These are phyloP conservation scores for Corynorhinus townsendii DNA, from an alignment of 2,113 vertebrate genomes.

Conservation along the genomic window DNA sequence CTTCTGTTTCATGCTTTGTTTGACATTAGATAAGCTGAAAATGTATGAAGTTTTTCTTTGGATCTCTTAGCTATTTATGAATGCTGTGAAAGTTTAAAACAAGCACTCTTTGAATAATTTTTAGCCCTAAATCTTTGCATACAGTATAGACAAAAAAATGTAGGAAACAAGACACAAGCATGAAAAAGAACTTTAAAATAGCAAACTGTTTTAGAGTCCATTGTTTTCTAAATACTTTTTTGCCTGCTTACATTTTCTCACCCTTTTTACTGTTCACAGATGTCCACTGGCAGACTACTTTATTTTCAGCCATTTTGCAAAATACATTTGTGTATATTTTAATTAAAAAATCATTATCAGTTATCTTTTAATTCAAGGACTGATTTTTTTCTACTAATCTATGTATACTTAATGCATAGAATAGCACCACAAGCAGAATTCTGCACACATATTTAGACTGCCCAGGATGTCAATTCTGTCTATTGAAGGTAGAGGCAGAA, in stretches of 20 bases:
- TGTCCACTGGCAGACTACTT: not conserved
- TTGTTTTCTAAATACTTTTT: not conserved
- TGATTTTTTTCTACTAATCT: slow-evolving; percentile 46
- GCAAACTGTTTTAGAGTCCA: not conserved
- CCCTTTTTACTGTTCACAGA: not conserved
- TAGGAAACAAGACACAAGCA: not conserved
- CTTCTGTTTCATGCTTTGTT: not conserved
- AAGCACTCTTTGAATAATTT: not conserved
- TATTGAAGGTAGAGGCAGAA: not conserved
- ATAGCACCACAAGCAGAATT: not conserved
- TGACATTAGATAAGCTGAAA: not conserved
- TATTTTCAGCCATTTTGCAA: not conserved
- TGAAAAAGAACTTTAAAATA: not conserved
- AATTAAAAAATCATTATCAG: not conserved
- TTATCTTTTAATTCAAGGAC: slow-evolving; percentile 41
- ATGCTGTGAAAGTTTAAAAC: not conserved
- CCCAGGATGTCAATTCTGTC: not conserved
- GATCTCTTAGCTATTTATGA: not conserved
- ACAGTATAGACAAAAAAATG: not conserved
- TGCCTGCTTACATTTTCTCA: not conserved
- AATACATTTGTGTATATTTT: slow-evolving; percentile 37
- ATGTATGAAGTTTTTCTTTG: slow-evolving; percentile 4
- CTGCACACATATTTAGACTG: not conserved
- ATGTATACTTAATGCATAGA: slow-evolving; percentile 32
- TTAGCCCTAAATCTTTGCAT: not conserved